Base-by-base conservation (phyloP, 2,797 vertebrate genomes). In the Acropternis orthonyx region DNA sequence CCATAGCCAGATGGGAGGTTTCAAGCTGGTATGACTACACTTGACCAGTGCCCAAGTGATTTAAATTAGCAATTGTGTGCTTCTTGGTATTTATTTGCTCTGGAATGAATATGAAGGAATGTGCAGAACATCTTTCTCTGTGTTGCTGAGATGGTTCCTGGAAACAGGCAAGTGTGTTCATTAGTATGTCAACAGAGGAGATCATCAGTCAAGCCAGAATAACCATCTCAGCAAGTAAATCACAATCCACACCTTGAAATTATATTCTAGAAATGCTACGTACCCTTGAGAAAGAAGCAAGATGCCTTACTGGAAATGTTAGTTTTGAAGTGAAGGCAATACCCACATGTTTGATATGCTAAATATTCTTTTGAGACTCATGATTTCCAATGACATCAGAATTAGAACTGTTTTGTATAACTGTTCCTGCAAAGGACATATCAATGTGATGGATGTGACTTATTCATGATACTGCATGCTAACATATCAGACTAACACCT, bases 401-500 rank as follows among this genome's bases (percentile, higher is more conserved):
- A 58, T 62, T n/a, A 36, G 30, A 80, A 41, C 20, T 43, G 18
- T 58, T 65, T 23, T 44, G 6, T 51, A 12, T 10, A 55, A 46
- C 39, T 71, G 15, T 24, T 94, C 11, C 52, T 4, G 5, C 8
- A 32, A 46, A 79, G 30, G 17, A 43, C 6, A 0, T 41, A 49
- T 11, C 10, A 8, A 2, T 19, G 27, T 10, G 55, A n/a, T 14
- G 14, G 27, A n/a, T 66, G 11, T 37, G 58, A 51, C 0, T 0
- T 72, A 28, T 75, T 51, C 44, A 48, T 58, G 23, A 19, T 37
- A 21, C 18, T 39, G 32, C 12, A 16, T 6, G 1, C 30, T 76
- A 14, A n/a, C 12, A 5, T 49, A 66, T 12, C 0, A 0, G 49
- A 18, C 27, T 48, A 62, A 63, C 0, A 1, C 22, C 44, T 63